Base-by-base conservation (phyloP, 2,113 vertebrate species). In the Narcine bancroftii region DNA sequence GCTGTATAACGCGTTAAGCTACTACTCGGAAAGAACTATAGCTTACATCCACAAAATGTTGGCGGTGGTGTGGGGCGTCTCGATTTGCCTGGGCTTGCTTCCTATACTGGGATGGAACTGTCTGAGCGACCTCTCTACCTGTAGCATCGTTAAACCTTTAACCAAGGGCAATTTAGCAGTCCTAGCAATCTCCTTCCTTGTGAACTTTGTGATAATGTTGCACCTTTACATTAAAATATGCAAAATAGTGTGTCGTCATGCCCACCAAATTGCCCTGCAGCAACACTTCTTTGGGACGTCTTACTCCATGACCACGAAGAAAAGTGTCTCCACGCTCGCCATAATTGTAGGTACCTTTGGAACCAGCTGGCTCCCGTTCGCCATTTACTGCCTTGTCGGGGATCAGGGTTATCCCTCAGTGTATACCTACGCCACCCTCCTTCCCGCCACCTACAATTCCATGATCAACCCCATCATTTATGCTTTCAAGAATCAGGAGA, bases 401-500 rank as follows among this genome's bases (percentile, higher is more conserved):
- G 96, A 98, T 77, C 96, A 94, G 0, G 96, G 97, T 73, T 97
- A 98, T 93, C 99, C 99, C 0, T 93, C 97, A 0, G 97, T 99
- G 92, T 99, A 99, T 94, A 99, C 98, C 0, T 99, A 99, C 0
- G 98, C 97, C 93, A 99, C 99, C 0, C 96, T 99, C 73, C 96
- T 99, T 85, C 99, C 99, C 0, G 99, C 98, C 19, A 99, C 99
- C 81, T 99, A 99, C 95, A 99, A 99, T 96, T 99, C 99, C 93
- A 99, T 99, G 98, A 98, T 99, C 96, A 99, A 99, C 93, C 99
- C 99, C 92, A 98, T 99, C 94, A 99, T 99, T 94, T 99, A 99
- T n/a, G 99, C 98, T 94, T 99, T 98, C 95, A 97, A 98, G 92
- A 99, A 99, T 93, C 94, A 98, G 91, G 98, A 99, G 94, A 99